Base-by-base conservation (phyloP, 2,113 vertebrate genomes). In the Loxodonta africana region DNA sequence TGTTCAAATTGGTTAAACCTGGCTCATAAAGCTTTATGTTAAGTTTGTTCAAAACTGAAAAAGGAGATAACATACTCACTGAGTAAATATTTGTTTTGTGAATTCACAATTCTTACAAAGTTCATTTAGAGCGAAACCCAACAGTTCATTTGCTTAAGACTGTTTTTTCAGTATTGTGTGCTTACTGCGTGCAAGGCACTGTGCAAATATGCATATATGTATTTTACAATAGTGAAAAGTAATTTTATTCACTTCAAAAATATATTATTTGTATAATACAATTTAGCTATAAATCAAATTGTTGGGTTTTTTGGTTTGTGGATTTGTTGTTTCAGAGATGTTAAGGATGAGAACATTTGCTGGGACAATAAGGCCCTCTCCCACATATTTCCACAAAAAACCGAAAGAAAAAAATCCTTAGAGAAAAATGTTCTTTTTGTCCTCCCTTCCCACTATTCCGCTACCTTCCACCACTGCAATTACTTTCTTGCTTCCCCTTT, bases 31-130 rank as follows among this genome's bases (percentile, higher is more conserved):
- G 48, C 23, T 78, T 78, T 30, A 57, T 8, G 48, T 48, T 30
- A 57, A 48, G 48, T 48, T 48, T 85, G 53, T 91, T 96, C 37
- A 74, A 92, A 95, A 95, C 37, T n/a, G 83, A 77, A 90, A 95
- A 57, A 95, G 20, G 67, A 85, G 63, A 30, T 82, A 90, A 69
- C 90, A 8, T 92, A 48, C 84, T 89, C 78, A 92, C 30, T 92
- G 95, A 94, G 37, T 86, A 80, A 37, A 92, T 78, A 30, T 92
- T 82, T 90, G 51, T 44, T 91, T 92, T 93, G 60, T 95, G 86
- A 94, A 63, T 85, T 97, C 6, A 76, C 8, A 91, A 9, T 85
- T 6, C 78, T 74, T 95, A 18, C n/a, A 89, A 62, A 83, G 41
- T 33, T 94, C 23, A 90, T 18, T 84, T 90, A 51, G 57, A 12